phyloP scores from a whole-genome alignment of 2,888 invertebrate species.

The Hipparchia semele region DNA sequence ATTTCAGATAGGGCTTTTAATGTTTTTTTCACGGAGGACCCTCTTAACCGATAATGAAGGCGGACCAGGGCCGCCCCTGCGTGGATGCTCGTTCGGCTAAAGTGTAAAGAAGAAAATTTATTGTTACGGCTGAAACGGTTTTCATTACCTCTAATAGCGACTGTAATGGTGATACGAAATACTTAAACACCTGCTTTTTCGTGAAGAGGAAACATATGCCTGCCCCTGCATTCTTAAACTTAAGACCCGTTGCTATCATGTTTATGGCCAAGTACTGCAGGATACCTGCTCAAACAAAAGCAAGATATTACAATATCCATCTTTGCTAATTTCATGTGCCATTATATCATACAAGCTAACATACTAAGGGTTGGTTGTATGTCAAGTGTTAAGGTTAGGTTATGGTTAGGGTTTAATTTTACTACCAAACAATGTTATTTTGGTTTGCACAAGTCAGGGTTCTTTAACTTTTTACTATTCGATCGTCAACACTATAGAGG shows the following conservation, averaged over 20 bases:
- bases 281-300: background rate
- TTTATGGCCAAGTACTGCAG: background rate
- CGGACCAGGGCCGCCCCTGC: conserved; percentile 53
- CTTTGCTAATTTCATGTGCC: too few species aligned
- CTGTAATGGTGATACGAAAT: conserved; percentile 67
- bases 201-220: background rate
- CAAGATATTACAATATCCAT: too few species aligned
- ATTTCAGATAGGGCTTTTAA: conserved; percentile 70
- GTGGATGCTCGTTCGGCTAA: conserved; percentile 56
- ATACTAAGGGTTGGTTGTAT: too few species aligned
- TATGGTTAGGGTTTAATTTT: too few species aligned
- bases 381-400: too few species aligned
- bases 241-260: background rate
- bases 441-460: too few species aligned
- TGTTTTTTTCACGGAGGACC: conserved; percentile 68
- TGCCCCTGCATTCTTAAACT: background rate
- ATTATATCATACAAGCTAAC: too few species aligned
- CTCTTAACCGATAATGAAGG: conserved; percentile 81
- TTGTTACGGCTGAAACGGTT: conserved; percentile 68
- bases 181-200: conserved; percentile 63
- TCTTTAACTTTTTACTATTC: too few species aligned
- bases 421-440: too few species aligned
- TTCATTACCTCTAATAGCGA: conserved; percentile 66
- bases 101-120: conserved; percentile 73
- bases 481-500: too few species aligned